Conservation (phyloP, 2,888 invertebrate genomes). For the Rhimphoctona megacephalus region DNA sequence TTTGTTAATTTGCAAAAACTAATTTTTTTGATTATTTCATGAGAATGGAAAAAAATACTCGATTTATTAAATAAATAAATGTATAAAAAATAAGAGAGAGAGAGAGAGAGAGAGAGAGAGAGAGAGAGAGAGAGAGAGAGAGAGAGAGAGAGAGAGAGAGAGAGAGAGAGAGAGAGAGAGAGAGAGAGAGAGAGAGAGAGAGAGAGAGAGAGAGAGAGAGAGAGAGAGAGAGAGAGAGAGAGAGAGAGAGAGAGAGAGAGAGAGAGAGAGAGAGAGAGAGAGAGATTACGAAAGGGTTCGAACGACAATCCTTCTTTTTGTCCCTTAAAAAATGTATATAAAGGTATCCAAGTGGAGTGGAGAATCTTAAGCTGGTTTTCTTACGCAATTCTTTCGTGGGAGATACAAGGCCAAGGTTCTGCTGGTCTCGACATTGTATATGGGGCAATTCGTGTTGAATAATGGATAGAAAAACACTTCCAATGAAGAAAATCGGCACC, state of each 20-base stretch:
- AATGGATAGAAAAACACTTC: neutral
- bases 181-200: no score
- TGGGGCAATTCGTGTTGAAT: neutral
- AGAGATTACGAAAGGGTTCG: neutral
- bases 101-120: no score
- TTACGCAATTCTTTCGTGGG: constrained; percentile 80
- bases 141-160: no score
- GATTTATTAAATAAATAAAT: neutral
- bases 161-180: no score
- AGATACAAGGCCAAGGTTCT: constrained; percentile 81
- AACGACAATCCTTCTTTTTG: neutral
- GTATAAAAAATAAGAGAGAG: neutral
- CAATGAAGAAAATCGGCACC: neutral
- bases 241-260: no score
- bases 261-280: neutral
- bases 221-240: no score
- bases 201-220: no score
- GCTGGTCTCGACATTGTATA: constrained; percentile 27
- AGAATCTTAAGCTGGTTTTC: constrained; percentile 64
- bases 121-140: no score
- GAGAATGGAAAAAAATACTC: neutral
- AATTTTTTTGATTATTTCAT: neutral
- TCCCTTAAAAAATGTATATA: neutral
- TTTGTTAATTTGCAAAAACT: no score
- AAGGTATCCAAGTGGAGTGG: constrained; percentile 10